These are phyloP conservation scores for Terebella lapidaria DNA, from an alignment of 2,888 invertebrate genomes.

Conservation along the genomic window DNA sequence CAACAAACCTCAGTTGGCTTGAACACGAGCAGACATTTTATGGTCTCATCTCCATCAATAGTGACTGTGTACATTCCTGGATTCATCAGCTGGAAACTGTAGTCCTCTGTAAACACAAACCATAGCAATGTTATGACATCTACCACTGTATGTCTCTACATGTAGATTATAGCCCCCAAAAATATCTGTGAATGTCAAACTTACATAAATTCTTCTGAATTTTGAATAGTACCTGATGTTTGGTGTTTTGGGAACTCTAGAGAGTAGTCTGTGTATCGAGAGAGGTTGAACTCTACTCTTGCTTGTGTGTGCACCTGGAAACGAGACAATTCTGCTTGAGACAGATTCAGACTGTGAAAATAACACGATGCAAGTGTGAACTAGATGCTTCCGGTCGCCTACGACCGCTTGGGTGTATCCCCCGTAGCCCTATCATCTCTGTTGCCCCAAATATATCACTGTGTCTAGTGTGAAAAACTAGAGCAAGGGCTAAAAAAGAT, in stretches of 20 bases:
- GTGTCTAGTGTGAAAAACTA: too few relatives aligned
- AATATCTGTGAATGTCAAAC: too few relatives aligned
- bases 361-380: too few relatives aligned
- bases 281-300: constrained; percentile 47
- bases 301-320: constrained; percentile 32
- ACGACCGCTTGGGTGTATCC: too few relatives aligned
- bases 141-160: background rate
- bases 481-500: too few relatives aligned
- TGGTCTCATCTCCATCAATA: constrained; percentile 38
- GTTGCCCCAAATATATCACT: too few relatives aligned
- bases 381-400: too few relatives aligned
- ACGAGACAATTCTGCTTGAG: background rate
- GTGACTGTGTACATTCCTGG: constrained; percentile 46
- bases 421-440: too few relatives aligned
- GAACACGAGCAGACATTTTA: constrained; percentile 46
- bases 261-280: constrained; percentile 44
- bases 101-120: constrained; percentile 46
- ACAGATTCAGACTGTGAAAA: too few relatives aligned
- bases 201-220: too few relatives aligned
- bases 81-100: constrained; percentile 39
- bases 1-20: constrained; percentile 48
- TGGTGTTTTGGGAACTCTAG: constrained; percentile 44
- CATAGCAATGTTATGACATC: background rate
- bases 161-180: too few relatives aligned
- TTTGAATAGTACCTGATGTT: constrained; percentile 38